Evolutionary conservation across 2,888 invertebrate species (phyloP), one percentile per base, ranked within the genome.

Genomic region (Tortricodes alternella): DNA sequence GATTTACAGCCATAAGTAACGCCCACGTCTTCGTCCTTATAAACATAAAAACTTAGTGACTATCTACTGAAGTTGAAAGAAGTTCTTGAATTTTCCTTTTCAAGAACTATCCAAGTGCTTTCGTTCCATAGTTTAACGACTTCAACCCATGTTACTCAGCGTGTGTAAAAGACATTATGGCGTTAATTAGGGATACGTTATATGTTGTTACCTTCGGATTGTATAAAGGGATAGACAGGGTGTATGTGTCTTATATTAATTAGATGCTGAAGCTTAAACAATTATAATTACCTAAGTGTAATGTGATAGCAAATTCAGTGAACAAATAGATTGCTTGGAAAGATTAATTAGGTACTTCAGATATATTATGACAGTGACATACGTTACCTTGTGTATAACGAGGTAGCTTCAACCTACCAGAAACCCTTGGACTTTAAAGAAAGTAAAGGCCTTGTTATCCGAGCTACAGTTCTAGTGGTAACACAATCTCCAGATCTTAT

Each of bases 261-360:
- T n/a, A n/a, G n/a, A n/a, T n/a, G n/a, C n/a, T n/a, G n/a, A n/a
- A n/a, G n/a, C n/a, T n/a, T n/a, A n/a, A n/a, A n/a, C n/a, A n/a
- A 37, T 37, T 37, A 18, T 18, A 37, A 37, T 18, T 18, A 37
- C 37, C 16, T n/a, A 35, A 3, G 2, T 8, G 1, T n/a, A 9
- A 18, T 7, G 18, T 37, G 18, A 9, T 37, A n/a, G n/a, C 27
- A 8, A 41, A 41, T 39, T 15, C 9, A 3, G 46, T 37, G 11
- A 37, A 18, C 13, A 34, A 18, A 39, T 53, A 53, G 24, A 18
- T 39, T 38, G 34, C 18, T 34, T 32, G n/a, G 23, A n/a, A 43
- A 55, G 35, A 49, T 48, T 55, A 55, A 55, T 55, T 49, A n/a
- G n/a, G n/a, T n/a, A 55, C 27, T 55, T 55, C 16, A 41, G 27